Base-by-base conservation (phyloP, 1,140 invertebrate genomes). In the Whitmania pigra region DNA sequence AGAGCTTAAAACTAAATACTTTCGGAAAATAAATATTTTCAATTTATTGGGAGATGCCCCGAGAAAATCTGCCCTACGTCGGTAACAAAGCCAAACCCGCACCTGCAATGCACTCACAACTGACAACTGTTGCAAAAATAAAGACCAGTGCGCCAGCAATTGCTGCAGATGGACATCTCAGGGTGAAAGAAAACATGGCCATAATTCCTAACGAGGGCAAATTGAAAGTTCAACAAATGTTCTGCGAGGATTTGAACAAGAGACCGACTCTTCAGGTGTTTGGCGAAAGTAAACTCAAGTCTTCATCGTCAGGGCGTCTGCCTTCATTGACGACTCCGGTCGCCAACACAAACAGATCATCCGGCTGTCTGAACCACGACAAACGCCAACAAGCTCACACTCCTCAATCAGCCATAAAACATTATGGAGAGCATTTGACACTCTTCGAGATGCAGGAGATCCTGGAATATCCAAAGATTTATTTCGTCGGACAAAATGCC, bases 391-490 rank as follows among this genome's bases (percentile, higher is more conserved):
- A 40, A 67, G 66, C 73, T 29, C 43, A 73, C 36, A 40, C 67
- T 20, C 81, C 82, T 27, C 81, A 82, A 73, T 74, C 77, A 11
- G 82, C 82, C 7, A 89, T 96, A 88, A 93, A 94, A 81, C 86
- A 93, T 73, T 97, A 94, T 81, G 90, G 89, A 86, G 90, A 91
- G 81, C 93, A 94, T 81, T 85, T 97, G 27, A 94, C 92, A 18
- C 89, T 90, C 0, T 97, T 92, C 83, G 94, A 97, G 84, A 90
- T 93, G 77, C 88, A 90, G 76, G 94, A 98, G 86, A 97, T 98
- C 76, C 90, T 89, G 78, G 89, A 88, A 77, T 97, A 93, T 80
- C 78, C 80, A 9, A 74, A 94, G 79, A 90, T 98, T 75, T 97
- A 94, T 83, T 97, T 96, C 82, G 93, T 97, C 78, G 94, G 94